phyloP scores from a whole-genome alignment of 1,140 invertebrate species.

The Drosophila rufa region DNA sequence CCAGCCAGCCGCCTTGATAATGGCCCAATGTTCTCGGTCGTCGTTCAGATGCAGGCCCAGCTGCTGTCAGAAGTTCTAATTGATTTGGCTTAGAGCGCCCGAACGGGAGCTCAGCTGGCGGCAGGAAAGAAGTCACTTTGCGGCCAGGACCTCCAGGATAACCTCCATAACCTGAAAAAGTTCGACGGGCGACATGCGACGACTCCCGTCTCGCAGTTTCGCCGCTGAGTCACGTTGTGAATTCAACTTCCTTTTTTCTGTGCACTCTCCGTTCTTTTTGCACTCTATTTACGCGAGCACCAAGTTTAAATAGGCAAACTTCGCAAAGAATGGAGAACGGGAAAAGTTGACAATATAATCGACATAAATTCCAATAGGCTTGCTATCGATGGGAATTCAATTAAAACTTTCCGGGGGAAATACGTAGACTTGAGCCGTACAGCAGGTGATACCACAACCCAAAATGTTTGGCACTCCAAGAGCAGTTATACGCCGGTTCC shows the following conservation, averaged over 20 bases:
- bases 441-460: slow-evolving; percentile 17
- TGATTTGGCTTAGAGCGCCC: slow-evolving; percentile 71
- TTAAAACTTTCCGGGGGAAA: slow-evolving; percentile 66
- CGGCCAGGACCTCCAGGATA: slow-evolving; percentile 33
- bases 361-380: slow-evolving; percentile 80
- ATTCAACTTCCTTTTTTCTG: slow-evolving; percentile 62
- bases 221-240: slow-evolving; percentile 78
- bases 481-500: slow-evolving; percentile 20
- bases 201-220: slow-evolving; percentile 22
- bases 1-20: slow-evolving; percentile 3
- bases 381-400: slow-evolving; percentile 70
- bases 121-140: slow-evolving; percentile 45
- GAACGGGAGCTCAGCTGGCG: slow-evolving; percentile 42
- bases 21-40: slow-evolving; percentile 5
- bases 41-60: slow-evolving; percentile 49
- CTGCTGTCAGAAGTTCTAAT: slow-evolving; percentile 78
- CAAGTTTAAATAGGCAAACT: slow-evolving; percentile 80
- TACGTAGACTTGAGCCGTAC: slow-evolving; percentile 21
- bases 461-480: slow-evolving; percentile 14
- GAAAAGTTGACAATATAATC: slow-evolving; percentile 81
- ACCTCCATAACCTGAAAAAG: slow-evolving; percentile 59
- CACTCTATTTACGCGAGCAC: slow-evolving; percentile 66
- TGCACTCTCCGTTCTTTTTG: slow-evolving; percentile 25
- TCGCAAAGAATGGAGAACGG: slow-evolving; percentile 34
- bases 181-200: slow-evolving; percentile 25